A percentile compares a stretch with the other conserved stretches of the same genome.
These are phyloP conservation scores for Lepidochrysops patricia DNA, from an alignment of 2,888 invertebrate genomes.

Conservation along the genomic window DNA sequence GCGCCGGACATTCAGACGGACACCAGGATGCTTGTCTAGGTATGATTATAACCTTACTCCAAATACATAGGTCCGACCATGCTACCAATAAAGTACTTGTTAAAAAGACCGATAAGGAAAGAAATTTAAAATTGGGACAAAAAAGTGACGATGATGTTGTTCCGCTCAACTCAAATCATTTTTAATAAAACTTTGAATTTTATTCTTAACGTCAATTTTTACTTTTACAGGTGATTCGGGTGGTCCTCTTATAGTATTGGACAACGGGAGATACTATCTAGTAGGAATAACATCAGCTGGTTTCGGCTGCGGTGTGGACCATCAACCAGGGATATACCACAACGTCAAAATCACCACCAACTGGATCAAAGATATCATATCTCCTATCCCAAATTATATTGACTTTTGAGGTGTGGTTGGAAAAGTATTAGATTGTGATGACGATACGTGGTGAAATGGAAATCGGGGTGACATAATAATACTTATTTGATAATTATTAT, in stretches of 20 bases:
- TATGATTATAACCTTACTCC: no score
- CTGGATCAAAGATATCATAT: slow-evolving; percentile 79
- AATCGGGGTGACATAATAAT: neutral
- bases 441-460: neutral
- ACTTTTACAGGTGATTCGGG: slow-evolving; percentile 81
- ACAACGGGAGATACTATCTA: slow-evolving; percentile 82
- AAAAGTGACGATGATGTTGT: no score
- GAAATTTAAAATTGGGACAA: neutral
- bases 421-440: slow-evolving; percentile 9
- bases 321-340: slow-evolving; percentile 91
- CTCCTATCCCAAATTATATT: slow-evolving; percentile 40
- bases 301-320: slow-evolving; percentile 89
- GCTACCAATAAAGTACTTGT: no score
- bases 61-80: no score
- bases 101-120: neutral
- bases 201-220: no score
- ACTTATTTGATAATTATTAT: no score
- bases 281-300: slow-evolving; percentile 90
- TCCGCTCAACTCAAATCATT: no score
- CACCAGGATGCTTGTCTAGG: slow-evolving; percentile 88
- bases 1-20: slow-evolving; percentile 88
- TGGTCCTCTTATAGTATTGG: slow-evolving; percentile 82
- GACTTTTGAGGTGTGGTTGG: slow-evolving; percentile 29
- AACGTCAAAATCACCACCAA: slow-evolving; percentile 81
- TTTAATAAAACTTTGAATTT: no score